phyloP scores from a whole-genome alignment of 2,797 vertebrate species.

The Tauraco hartlaubi region DNA sequence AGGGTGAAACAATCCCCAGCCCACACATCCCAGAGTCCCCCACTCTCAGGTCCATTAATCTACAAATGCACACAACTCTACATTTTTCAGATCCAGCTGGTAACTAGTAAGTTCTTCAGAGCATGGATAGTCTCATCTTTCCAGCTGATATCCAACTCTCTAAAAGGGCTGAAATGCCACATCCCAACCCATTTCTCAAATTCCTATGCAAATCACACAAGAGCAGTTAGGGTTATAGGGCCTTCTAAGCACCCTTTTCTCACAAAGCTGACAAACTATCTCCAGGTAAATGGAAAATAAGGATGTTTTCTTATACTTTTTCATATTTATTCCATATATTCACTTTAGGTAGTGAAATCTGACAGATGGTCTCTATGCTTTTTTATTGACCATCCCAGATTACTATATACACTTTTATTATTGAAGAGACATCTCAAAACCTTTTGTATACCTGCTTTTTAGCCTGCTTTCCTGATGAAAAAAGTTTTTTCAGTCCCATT shows the following conservation, averaged over 20 bases:
- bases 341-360: not conserved
- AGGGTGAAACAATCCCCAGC: not conserved
- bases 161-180: too few species aligned
- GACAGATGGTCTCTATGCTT: not conserved
- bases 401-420: not conserved
- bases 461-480: not conserved
- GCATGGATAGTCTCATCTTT: not conserved
- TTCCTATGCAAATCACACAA: not conserved
- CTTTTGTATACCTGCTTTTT: not conserved
- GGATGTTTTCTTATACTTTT: not conserved
- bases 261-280: not conserved
- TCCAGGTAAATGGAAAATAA: not conserved
- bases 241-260: not conserved
- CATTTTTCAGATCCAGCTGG: not conserved
- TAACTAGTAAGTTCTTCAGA: not conserved
- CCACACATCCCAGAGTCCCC: not conserved
- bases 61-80: not conserved
- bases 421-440: not conserved
- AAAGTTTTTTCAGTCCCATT: not conserved
- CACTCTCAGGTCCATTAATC: not conserved
- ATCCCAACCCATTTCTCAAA: too few species aligned
- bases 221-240: not conserved
- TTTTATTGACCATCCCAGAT: not conserved
- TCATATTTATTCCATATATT: not conserved
- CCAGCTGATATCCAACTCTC: too few species aligned